These are phyloP conservation scores for Maccullochella peelii DNA, from an alignment of 2,113 vertebrate species.

Conservation along the genomic window DNA sequence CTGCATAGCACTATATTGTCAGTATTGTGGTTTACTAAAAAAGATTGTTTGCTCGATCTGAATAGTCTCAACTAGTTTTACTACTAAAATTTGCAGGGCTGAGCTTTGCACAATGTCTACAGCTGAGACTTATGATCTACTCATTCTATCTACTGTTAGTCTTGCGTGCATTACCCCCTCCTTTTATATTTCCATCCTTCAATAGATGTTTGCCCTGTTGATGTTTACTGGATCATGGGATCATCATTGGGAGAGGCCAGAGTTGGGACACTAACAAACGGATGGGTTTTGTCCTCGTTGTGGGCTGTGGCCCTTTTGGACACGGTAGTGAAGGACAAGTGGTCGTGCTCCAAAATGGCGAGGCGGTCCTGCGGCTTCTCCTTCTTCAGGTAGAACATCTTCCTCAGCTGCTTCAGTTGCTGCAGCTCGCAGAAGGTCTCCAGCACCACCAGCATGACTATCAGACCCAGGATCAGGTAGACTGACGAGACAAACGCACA, in stretches of 20 bases:
- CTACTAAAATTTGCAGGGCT: conserved; percentile 25
- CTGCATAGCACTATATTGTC: conserved; percentile 21
- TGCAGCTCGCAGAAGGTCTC: conserved; percentile 98
- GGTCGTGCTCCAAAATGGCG: conserved; percentile 93
- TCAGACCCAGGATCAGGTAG: conserved; percentile 93
- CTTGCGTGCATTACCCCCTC: neutral
- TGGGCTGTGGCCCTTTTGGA: conserved; percentile 79
- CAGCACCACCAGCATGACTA: conserved; percentile 95
- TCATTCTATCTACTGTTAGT: neutral
- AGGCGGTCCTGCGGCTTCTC: conserved; percentile 91
- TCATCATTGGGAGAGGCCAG: conserved; percentile 81
- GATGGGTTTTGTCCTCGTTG: conserved; percentile 88
- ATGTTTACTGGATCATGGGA: conserved; percentile 85
- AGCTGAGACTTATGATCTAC: conserved; percentile 35
- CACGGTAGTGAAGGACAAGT: conserved; percentile 93
- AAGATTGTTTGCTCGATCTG: conserved; percentile 26
- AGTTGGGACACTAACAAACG: conserved; percentile 83
- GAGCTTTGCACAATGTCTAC: conserved; percentile 37
- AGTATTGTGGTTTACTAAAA: conserved; percentile 27
- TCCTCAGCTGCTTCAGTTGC: conserved; percentile 94
- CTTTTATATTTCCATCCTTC: neutral
- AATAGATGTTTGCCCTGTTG: neutral
- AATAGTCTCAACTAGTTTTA: conserved; percentile 32
- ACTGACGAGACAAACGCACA: conserved; percentile 77
- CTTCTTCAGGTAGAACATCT: conserved; percentile 97